Conservation (phyloP, 2,888 invertebrate genomes). For the Cephus spinipes region DNA sequence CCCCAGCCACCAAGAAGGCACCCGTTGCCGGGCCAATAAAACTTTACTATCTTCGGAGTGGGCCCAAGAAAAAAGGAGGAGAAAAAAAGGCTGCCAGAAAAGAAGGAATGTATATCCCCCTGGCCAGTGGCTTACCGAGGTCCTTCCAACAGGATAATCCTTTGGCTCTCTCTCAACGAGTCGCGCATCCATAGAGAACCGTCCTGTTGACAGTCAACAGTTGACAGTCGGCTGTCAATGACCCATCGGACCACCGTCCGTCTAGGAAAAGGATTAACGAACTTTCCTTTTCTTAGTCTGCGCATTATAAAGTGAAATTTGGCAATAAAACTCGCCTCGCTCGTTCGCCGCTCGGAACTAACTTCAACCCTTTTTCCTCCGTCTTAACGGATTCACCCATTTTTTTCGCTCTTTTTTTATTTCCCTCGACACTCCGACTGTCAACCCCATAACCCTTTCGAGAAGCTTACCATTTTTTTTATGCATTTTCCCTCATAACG, state of each 20-base stretch:
- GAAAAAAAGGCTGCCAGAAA: not conserved
- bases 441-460: no score
- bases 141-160: constrained; percentile 34
- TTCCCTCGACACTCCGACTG: not conserved
- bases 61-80: not conserved
- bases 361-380: constrained; percentile 32
- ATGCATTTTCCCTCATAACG: no score
- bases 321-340: constrained; percentile 36
- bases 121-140: constrained; percentile 17
- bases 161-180: constrained; percentile 27
- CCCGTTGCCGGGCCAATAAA: constrained; percentile 37
- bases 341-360: constrained; percentile 17
- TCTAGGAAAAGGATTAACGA: constrained; percentile 4
- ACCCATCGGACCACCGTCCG: no score
- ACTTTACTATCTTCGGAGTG: constrained; percentile 30
- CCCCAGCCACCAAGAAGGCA: constrained; percentile 35
- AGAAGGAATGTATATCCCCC: constrained; percentile 9
- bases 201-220: no score
- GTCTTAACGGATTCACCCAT: constrained; percentile 9
- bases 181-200: constrained; percentile 14
- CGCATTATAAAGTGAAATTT: constrained; percentile 46
- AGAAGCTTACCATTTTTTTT: no score
- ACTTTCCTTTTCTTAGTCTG: constrained; percentile 10
- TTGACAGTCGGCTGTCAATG: no score
- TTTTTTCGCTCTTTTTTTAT: constrained; percentile 21